Conservation (phyloP, 2,797 vertebrate species). For the Anabacerthia variegaticeps region DNA sequence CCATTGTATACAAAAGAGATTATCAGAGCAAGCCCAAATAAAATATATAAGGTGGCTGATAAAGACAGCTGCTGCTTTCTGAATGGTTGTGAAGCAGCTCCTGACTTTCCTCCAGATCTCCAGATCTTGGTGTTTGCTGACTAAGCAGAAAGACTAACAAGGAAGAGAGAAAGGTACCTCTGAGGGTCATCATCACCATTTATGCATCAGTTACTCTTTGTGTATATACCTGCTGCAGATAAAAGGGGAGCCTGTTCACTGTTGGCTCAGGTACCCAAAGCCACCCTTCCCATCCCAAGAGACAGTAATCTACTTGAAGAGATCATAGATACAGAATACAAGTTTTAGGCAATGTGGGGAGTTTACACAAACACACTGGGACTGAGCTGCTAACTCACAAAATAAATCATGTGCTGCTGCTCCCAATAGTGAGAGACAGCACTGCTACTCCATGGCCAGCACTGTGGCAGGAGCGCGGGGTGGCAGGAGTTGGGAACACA, state of each 20-base stretch:
- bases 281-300: background rate
- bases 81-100: background rate
- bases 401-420: background rate
- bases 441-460: background rate
- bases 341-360: background rate
- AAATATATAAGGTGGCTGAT: background rate
- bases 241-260: background rate
- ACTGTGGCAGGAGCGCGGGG: background rate
- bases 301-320: background rate
- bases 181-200: background rate
- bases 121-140: background rate
- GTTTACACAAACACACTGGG: background rate
- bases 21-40: background rate
- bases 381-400: background rate
- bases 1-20: background rate
- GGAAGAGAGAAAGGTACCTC: background rate
- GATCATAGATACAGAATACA: fast-evolving
- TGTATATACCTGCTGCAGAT: background rate
- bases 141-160: background rate
- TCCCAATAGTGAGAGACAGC: background rate
- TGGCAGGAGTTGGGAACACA: background rate
- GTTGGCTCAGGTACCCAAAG: background rate
- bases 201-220: background rate
- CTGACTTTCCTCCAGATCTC: background rate
- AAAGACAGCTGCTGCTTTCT: background rate